Evolutionary conservation across 2,888 invertebrate species (phyloP).

Genomic region (Harpagoxenus sublaevis): DNA sequence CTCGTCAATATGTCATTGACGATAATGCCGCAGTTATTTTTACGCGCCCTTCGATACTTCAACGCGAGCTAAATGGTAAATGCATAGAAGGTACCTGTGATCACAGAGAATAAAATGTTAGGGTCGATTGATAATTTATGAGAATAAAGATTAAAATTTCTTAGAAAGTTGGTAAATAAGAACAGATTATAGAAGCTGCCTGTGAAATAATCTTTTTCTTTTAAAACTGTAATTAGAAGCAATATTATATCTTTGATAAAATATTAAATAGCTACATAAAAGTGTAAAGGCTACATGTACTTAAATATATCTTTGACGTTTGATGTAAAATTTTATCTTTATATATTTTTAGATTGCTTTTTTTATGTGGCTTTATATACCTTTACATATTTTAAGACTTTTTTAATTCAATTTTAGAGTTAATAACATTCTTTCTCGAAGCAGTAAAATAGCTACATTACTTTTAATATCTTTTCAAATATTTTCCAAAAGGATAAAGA

Average conservation of each 20-base stretch:
- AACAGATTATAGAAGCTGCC: neutral
- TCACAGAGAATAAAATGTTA: conserved; percentile 5
- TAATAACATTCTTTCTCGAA: neutral
- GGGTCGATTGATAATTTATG: conserved; percentile 9
- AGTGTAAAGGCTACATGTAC: neutral
- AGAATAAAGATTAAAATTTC: neutral
- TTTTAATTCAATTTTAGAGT: neutral
- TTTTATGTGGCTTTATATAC: neutral
- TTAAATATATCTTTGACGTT: neutral
- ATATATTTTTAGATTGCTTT: neutral
- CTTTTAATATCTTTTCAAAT: neutral
- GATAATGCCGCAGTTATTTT: conserved; percentile 45
- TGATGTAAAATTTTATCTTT: neutral
- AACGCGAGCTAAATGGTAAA: conserved; percentile 31
- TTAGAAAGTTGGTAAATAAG: neutral
- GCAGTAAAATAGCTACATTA: neutral
- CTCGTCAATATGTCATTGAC: conserved; percentile 48
- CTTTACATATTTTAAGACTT: neutral
- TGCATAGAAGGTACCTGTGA: neutral
- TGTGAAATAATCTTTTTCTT: neutral
- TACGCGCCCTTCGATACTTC: conserved; percentile 43
- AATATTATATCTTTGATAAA: neutral
- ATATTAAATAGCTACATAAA: neutral
- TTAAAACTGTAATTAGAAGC: neutral
- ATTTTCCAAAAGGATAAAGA: neutral